These are phyloP conservation scores for Zaprionus vittiger DNA, from an alignment of 1,140 invertebrate species.

Conservation along the genomic window DNA sequence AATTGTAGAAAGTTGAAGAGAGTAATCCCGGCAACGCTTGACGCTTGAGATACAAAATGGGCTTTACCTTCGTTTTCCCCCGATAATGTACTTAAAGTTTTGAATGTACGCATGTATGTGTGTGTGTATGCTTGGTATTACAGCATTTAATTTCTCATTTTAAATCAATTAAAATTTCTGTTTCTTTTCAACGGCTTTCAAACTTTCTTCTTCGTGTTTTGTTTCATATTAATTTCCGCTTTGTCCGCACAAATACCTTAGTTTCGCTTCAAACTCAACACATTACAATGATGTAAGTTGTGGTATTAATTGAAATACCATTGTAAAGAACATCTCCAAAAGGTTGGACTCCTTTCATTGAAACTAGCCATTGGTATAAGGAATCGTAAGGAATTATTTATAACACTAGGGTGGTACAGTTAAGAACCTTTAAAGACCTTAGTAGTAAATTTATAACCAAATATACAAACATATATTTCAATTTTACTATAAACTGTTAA, in stretches of 20 bases:
- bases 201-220: slow-evolving; percentile 7
- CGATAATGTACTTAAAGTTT: slow-evolving; percentile 12
- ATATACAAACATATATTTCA: too few relatives aligned
- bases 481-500: too few relatives aligned
- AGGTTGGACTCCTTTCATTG: too few relatives aligned
- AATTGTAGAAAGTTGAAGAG: slow-evolving; percentile 23
- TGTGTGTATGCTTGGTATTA: slow-evolving; percentile 22
- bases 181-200: slow-evolving; percentile 15
- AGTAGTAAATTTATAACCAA: too few relatives aligned
- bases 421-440: too few relatives aligned
- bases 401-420: too few relatives aligned
- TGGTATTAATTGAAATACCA: neutral
- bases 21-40: neutral
- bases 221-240: slow-evolving; percentile 37
- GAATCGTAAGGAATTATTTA: too few relatives aligned
- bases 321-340: too few relatives aligned
- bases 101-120: neutral
- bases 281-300: neutral
- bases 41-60: slow-evolving; percentile 6
- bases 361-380: too few relatives aligned
- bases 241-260: slow-evolving; percentile 27
- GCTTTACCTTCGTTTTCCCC: slow-evolving; percentile 13
- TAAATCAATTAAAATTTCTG: slow-evolving; percentile 61
- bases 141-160: slow-evolving; percentile 55
- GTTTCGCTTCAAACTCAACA: slow-evolving; percentile 23